Conservation (phyloP, 2,888 invertebrate species). For the Trachelus iudaicus region DNA sequence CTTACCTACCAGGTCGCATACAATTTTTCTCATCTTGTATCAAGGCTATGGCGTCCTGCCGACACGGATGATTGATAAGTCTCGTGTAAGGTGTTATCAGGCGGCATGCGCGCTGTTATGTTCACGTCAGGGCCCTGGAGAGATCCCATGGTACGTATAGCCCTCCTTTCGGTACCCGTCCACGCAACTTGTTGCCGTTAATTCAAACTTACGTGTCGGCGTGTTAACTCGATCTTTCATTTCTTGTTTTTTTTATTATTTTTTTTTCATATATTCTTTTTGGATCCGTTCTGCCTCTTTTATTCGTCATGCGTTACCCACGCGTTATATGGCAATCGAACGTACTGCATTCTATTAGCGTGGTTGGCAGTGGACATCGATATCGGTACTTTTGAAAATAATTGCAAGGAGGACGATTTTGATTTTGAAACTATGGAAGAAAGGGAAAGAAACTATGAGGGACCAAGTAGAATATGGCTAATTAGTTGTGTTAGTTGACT, state of each 20-base stretch:
- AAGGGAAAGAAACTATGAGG: too few relatives aligned
- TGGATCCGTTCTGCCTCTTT: slow-evolving; percentile 1
- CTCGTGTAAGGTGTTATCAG: slow-evolving; percentile 47
- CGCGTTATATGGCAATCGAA: not conserved
- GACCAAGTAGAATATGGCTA: not conserved
- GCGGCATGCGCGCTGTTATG: slow-evolving; percentile 50
- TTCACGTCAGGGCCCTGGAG: slow-evolving; percentile 42
- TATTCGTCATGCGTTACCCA: not conserved
- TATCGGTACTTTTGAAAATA: not conserved
- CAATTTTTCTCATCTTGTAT: not conserved
- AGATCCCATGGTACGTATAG: slow-evolving; percentile 41
- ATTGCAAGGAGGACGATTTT: not conserved
- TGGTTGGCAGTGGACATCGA: not conserved
- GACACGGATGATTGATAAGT: slow-evolving; percentile 54
- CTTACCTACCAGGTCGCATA: not conserved
- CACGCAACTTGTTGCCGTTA: slow-evolving; percentile 43
- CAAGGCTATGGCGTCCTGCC: not conserved
- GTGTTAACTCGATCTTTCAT: slow-evolving; percentile 34
- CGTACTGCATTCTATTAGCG: not conserved
- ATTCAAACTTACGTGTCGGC: slow-evolving; percentile 48
- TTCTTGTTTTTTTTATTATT: not conserved
- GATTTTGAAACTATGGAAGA: not conserved
- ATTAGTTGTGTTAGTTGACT: slow-evolving; percentile 14
- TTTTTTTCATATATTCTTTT: not conserved
- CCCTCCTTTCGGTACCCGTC: slow-evolving; percentile 16